Evolutionary conservation across 2,888 invertebrate species (phyloP).

Genomic region (Dichetophora obliterata): DNA sequence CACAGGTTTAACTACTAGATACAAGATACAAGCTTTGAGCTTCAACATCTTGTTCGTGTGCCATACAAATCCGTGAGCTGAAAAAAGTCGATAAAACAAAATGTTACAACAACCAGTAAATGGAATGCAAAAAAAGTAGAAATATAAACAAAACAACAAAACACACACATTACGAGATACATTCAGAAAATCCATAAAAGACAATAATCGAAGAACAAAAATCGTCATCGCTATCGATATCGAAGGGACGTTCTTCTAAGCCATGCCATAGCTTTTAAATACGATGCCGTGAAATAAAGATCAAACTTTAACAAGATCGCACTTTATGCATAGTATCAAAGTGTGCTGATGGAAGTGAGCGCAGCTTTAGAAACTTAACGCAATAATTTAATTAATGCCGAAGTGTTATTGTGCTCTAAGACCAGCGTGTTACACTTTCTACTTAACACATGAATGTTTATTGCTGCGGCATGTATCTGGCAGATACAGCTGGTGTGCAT

Average conservation of each 20-base stretch:
- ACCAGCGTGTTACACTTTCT: conserved; percentile 23
- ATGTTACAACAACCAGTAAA: conserved; percentile 32
- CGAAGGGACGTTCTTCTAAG: no score
- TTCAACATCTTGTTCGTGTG: neutral
- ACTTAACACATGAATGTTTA: conserved; percentile 8
- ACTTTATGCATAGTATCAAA: no score
- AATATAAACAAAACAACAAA: neutral
- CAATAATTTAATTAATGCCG: neutral
- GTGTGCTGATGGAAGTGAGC: no score
- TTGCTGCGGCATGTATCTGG: neutral
- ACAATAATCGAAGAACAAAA: neutral
- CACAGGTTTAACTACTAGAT: conserved; percentile 48
- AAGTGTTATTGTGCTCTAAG: neutral
- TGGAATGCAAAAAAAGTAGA: conserved; percentile 14
- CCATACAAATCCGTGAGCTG: neutral
- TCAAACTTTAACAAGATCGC: no score
- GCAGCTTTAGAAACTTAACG: no score
- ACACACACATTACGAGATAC: neutral
- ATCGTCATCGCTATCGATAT: neutral
- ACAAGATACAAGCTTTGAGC: conserved; percentile 22
- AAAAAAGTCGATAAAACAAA: conserved; percentile 23
- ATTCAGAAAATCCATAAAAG: conserved; percentile 10
- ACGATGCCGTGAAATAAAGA: no score
- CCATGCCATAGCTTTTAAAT: no score
- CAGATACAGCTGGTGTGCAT: neutral